These are phyloP conservation scores for Myanophis thanlyinensis DNA, from an alignment of 2,113 vertebrate species.

Conservation along the genomic window DNA sequence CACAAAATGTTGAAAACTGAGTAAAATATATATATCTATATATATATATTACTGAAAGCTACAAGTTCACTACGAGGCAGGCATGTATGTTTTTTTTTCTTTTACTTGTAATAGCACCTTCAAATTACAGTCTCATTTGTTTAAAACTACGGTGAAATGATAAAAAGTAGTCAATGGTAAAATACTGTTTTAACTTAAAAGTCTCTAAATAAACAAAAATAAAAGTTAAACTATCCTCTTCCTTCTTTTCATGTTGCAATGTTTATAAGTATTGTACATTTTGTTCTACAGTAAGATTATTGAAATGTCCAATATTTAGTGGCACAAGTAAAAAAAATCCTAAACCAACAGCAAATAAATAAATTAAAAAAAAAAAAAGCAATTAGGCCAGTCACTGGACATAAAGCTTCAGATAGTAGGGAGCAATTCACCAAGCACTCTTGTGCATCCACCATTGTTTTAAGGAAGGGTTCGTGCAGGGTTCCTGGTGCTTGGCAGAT, in stretches of 20 bases:
- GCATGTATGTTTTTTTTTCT: conserved; percentile 83
- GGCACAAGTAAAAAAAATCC: conserved; percentile 85
- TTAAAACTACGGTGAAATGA: conserved; percentile 93
- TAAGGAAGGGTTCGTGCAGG: conserved; percentile 8
- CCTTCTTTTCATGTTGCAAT: conserved; percentile 72
- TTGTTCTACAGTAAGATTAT: conserved; percentile 70
- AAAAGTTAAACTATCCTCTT: conserved; percentile 79
- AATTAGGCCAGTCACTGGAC: conserved; percentile 92
- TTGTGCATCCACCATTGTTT: conserved; percentile 9
- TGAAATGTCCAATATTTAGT: conserved; percentile 91
- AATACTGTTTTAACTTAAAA: conserved; percentile 85
- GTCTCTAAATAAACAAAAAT: conserved; percentile 76
- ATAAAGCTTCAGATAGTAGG: conserved; percentile 85
- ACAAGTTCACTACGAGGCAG: conserved; percentile 97
- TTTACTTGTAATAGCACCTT: conserved; percentile 94
- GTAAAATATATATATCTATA: conserved; percentile 68
- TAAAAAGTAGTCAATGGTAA: conserved; percentile 87
- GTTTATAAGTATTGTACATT: conserved; percentile 84
- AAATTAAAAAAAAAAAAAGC: conserved; percentile 93
- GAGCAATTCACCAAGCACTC: conserved; percentile 23
- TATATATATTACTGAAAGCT: conserved; percentile 85
- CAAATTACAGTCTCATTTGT: conserved; percentile 85
- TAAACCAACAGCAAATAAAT: conserved; percentile 78
- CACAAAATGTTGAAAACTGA: conserved; percentile 95
- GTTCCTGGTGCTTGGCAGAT: conserved; percentile 10